Base-by-base conservation (phyloP, 2,797 vertebrate species). In the Lepidocolaptes lacrymiger region DNA sequence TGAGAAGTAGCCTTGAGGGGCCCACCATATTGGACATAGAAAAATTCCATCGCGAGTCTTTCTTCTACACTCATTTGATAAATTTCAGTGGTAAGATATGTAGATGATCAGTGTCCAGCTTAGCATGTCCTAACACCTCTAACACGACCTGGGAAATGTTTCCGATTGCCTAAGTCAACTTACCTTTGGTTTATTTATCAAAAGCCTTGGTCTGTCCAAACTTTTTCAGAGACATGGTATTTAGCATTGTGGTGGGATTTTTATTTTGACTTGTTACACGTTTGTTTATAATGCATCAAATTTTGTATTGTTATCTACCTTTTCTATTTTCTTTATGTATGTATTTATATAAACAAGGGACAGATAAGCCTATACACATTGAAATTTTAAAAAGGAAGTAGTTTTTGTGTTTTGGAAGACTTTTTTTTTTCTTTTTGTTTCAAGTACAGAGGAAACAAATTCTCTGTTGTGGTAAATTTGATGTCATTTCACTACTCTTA, bases 11-110 rank as follows among this genome's bases (percentile, higher is more conserved):
- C 97, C 98, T 99, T 97, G 99, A 99, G 94, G 99, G 99, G 48
- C 99, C 99, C 88, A 99, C 99, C 98, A 99, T 99, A 98, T 97
- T 99, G 98, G 99, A 99, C 97, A 99, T 99, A 76, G 99, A 99
- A 98, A 99, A 98, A 97, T 99, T 99, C 96, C 99, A 99, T 97
- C 98, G 99, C 37, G 99, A 99, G 97, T 99, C 99, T 75, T 99
- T 99, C 98, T 99, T 99, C 97, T 99, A 99, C 98, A 99, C 99
- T 49, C 99, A 99, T 94, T 98, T 99, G 98, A 98, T 99, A 95
- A 99, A 99, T 98, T 99, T 99, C 98, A 99, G 99, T 86, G 99
- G 99, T 99, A 98, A 98, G 98, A 97, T 96, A 96, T 73, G 67
- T 94, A 94, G 97, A 95, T 96, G 97, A 97, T 96, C 94, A 92